phyloP scores from a whole-genome alignment of 2,888 invertebrate genomes.

The Parapristionchus giblindavisi region DNA sequence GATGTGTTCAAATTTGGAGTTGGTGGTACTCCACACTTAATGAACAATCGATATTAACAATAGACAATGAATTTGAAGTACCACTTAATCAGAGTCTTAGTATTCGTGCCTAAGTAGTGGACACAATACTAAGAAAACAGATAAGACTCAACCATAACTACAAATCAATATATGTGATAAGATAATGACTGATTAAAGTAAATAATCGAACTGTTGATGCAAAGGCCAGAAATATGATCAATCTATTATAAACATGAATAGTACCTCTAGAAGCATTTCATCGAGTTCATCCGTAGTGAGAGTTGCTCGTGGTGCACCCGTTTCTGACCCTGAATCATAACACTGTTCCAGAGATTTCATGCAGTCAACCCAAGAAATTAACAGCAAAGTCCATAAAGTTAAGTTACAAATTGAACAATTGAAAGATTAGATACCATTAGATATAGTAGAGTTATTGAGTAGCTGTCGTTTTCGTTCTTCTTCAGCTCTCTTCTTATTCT shows the following conservation, averaged over 20 bases:
- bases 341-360: neutral
- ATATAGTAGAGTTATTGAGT: slow-evolving; percentile 30
- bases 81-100: neutral
- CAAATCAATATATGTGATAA: no score
- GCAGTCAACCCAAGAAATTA: neutral
- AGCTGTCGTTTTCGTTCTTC: slow-evolving; percentile 44
- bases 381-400: neutral
- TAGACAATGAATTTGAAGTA: neutral
- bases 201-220: no score
- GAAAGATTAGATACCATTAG: slow-evolving; percentile 31
- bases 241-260: neutral
- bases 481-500: slow-evolving; percentile 40
- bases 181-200: neutral
- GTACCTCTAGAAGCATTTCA: slow-evolving; percentile 27
- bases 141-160: no score
- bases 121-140: no score
- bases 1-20: slow-evolving; percentile 6
- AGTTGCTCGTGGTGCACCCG: neutral
- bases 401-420: neutral
- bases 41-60: neutral
- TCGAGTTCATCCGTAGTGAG: slow-evolving; percentile 17
- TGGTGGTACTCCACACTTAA: slow-evolving; percentile 26
- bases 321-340: neutral
- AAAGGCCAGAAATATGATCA: neutral
- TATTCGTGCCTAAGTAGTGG: neutral